Evolutionary conservation across 2,113 vertebrate genomes (phyloP).

Genomic region (Lophura nycthemera): DNA sequence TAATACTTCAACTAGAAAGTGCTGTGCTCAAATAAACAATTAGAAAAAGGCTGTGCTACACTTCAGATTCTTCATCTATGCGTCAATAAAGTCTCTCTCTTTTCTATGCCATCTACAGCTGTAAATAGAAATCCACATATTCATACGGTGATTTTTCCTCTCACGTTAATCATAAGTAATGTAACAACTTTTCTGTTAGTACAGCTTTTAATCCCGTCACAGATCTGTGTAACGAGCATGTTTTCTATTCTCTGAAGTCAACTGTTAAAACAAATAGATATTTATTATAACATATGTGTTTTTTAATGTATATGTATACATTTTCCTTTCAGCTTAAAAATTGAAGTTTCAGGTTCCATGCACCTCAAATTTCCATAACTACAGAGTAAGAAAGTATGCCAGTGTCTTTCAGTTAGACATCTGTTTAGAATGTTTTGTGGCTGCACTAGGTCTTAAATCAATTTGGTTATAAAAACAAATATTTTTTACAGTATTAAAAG

Average conservation of each 20-base stretch:
- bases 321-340: not conserved
- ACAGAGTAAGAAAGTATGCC: not conserved
- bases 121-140: not conserved
- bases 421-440: slow-evolving; percentile 68
- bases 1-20: not conserved
- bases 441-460: slow-evolving; percentile 34
- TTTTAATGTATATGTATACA: not conserved
- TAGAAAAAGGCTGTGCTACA: not conserved
- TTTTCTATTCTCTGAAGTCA: not conserved
- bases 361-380: not conserved
- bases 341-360: not conserved
- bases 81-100: not conserved
- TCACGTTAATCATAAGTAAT: not conserved
- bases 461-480: slow-evolving; percentile 70
- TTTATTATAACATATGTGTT: not conserved
- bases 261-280: not conserved
- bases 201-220: not conserved
- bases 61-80: not conserved
- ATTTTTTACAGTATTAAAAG: slow-evolving; percentile 62
- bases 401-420: slow-evolving; percentile 46
- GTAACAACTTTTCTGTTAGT: not conserved
- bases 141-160: not conserved
- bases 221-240: not conserved
- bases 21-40: not conserved
- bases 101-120: not conserved